These are phyloP conservation scores for Thereva unica DNA, from an alignment of 2,888 invertebrate genomes.

Conservation along the genomic window DNA sequence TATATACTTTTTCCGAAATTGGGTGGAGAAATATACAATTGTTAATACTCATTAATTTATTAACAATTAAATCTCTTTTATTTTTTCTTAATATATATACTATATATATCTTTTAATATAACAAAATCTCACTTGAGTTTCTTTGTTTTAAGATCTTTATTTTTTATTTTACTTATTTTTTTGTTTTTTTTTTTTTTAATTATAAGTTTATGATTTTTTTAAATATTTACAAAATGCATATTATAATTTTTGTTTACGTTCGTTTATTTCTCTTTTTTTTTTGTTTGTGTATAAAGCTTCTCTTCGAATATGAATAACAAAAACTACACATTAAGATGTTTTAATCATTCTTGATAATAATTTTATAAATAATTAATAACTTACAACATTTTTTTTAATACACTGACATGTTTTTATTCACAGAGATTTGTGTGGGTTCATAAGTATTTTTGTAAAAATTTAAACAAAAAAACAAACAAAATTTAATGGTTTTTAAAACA, in stretches of 20 bases:
- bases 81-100: no score
- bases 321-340: no score
- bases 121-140: not conserved
- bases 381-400: no score
- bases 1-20: conserved; percentile 48
- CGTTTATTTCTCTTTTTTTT: conserved; percentile 25
- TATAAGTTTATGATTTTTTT: conserved; percentile 6
- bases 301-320: conserved; percentile 16
- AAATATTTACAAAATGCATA: conserved; percentile 13
- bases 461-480: no score
- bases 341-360: no score
- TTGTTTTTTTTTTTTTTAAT: conserved; percentile 27
- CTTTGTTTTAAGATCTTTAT: conserved; percentile 25
- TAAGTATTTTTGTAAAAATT: no score
- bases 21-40: conserved; percentile 56
- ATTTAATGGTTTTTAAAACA: no score
- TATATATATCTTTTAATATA: no score
- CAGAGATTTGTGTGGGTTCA: no score
- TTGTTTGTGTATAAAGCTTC: conserved; percentile 29
- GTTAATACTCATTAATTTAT: not conserved
- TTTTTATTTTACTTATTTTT: conserved; percentile 27
- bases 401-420: no score
- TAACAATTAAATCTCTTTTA: no score
- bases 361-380: no score
- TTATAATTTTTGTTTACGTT: conserved; percentile 25